Percentiles rank a stretch among this genome's conserved stretches.
These are phyloP conservation scores for Vulpes lagopus DNA, from an alignment of 2,113 vertebrate species.

Conservation along the genomic window DNA sequence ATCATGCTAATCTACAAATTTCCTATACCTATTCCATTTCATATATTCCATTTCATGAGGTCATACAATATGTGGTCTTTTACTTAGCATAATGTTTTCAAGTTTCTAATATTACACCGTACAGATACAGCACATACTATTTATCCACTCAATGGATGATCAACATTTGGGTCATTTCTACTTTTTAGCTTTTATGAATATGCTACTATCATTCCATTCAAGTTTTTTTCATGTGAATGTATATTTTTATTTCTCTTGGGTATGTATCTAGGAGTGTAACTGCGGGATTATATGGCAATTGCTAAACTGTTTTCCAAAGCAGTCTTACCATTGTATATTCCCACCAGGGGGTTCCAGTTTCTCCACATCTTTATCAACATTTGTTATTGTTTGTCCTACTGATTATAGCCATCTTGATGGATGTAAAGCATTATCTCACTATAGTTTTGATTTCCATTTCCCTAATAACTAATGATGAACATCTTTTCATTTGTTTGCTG, in stretches of 20 bases:
- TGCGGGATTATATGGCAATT: background rate
- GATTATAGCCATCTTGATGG: background rate
- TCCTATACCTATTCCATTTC: background rate
- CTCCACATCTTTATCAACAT: background rate
- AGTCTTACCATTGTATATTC: background rate
- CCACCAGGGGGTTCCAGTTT: background rate
- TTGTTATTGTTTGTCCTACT: background rate
- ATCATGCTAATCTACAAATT: background rate
- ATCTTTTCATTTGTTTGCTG: background rate
- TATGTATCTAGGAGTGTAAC: background rate
- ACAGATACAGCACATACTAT: background rate
- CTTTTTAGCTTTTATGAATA: background rate
- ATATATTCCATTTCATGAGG: background rate
- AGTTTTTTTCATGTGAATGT: background rate
- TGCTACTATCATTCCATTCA: background rate
- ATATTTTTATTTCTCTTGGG: background rate
- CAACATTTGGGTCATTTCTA: background rate
- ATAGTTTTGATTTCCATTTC: background rate
- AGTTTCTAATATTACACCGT: background rate
- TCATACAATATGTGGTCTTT: background rate
- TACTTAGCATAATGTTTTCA: background rate
- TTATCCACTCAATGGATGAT: background rate
- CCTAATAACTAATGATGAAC: background rate
- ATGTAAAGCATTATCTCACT: background rate
- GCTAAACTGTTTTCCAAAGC: background rate